Base-by-base conservation (phyloP, 1,140 invertebrate species). In the Gonatopus flavifemur region DNA sequence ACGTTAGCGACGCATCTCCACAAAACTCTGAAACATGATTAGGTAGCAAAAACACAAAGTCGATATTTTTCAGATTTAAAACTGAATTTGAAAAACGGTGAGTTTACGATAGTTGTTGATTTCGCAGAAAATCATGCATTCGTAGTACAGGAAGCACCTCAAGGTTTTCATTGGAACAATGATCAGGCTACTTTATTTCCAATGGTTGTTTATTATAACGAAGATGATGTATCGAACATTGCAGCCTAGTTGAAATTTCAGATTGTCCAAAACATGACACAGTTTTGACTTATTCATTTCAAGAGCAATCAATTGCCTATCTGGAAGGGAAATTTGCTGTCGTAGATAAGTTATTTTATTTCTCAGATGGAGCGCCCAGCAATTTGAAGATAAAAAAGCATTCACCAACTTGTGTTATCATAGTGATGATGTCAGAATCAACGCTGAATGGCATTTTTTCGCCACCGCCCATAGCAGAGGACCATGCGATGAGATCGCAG, bases 241-340 rank as follows among this genome's bases (percentile, higher is more conserved):
- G 12, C 6, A 28, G 25, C 12, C 6, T 28, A 12, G 25, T 28
- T 7, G 12, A 7, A 7, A 28, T 28, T 7, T 28, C 25, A 12
- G 25, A 28, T 28, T 28, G 25, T 12, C 12, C 12, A 28, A 7
- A 6, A 7, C 25, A 28, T 28, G 25, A 28, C 12, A 12, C 25
- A 28, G 25, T 28, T 28, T 6, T 12, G 6, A n/a, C 15, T 36
- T 36, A 36, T 36, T 36, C 15, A 36, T 36, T 36, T 36, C 35
- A 36, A 36, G 18, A 36, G 18, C 35, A 36, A 18, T 36, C 15
- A 36, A 36, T 36, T 36, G 35, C 35, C 15, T 36, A 10, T 36
- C 35, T 18, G 8, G 18, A 36, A 36, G 15, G 15, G 7, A 36
- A 13, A 36, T 36, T 36, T 36, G 7, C 35, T 36, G 35, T 36